Evolutionary conservation across 2,888 invertebrate species (phyloP), one percentile per base, ranked within the genome.

Genomic region (Sarcophaga rosellei): DNA sequence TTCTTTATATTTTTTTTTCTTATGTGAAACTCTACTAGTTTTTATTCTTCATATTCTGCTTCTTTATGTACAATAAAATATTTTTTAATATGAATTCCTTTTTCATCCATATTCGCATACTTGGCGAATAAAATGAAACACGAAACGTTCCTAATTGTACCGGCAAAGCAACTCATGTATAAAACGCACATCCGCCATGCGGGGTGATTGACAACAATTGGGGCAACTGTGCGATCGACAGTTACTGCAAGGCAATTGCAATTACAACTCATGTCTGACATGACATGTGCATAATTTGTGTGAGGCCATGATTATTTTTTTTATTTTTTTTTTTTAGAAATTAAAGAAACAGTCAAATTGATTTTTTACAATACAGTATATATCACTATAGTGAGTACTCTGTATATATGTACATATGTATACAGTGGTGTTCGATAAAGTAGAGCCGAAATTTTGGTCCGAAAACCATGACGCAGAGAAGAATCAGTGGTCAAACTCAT

Each of bases 181-280:
- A 88, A 86, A 87, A 88, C 89, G 68, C 84, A 84, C 90, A 89
- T 89, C 88, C 89, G 85, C 85, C 87, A 77, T 89, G 83, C 89
- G 82, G 87, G 89, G 88, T 90, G 90, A 90, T 89, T 90, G 90
- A 79, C 78, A 84, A 90, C 90, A 90, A 89, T 89, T 87, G 88
- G 82, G 89, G 88, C 88, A 89, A 88, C 89, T 88, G 87, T 87
- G 88, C 89, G 89, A 89, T 87, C 89, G 90, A 89, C 89, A 89
- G 89, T 86, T 86, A 88, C 88, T 88, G 87, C 83, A 88, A 84
- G 88, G 84, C 88, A 84, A 86, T 82, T 87, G 87, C 87, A 90
- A 89, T 89, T 89, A 89, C 87, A 76, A 85, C 69, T 81, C 69
- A 83, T 85, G 85, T 85, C 80, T 80, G 81, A 66, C 87, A 86